These are phyloP conservation scores for Phylloscopus trochilus DNA, from an alignment of 2,113 vertebrate species.

Conservation along the genomic window DNA sequence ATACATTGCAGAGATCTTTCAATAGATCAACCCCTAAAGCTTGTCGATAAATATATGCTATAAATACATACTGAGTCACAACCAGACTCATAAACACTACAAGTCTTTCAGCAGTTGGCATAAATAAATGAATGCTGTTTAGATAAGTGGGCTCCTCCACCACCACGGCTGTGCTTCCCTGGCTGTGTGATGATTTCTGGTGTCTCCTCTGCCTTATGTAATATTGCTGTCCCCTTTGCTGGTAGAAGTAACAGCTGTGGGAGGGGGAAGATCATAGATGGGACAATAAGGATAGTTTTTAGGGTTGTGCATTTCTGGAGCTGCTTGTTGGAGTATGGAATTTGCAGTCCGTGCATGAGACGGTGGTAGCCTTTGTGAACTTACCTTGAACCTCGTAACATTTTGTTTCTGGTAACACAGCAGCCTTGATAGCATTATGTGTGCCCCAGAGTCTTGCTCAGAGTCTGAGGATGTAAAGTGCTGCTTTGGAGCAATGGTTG, in stretches of 20 bases:
- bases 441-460: neutral
- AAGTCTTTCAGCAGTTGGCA: conserved; percentile 17
- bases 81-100: neutral
- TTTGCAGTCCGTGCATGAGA: neutral
- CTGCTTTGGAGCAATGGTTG: neutral
- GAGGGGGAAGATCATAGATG: neutral
- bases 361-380: neutral
- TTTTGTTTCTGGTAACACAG: neutral
- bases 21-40: conserved; percentile 17
- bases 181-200: neutral
- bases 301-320: neutral
- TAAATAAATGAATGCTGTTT: neutral
- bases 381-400: fast-evolving
- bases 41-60: conserved; percentile 38
- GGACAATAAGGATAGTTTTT: neutral
- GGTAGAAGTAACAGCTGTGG: neutral
- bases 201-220: neutral
- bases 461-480: neutral
- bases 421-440: neutral
- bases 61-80: conserved; percentile 25
- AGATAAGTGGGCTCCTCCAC: neutral
- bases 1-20: conserved; percentile 6
- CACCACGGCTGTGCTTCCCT: neutral
- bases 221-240: neutral
- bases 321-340: neutral